Evolutionary conservation across 2,888 invertebrate species (phyloP), one percentile per base, ranked within the genome.

Genomic region (Eristalis arbustorum): DNA sequence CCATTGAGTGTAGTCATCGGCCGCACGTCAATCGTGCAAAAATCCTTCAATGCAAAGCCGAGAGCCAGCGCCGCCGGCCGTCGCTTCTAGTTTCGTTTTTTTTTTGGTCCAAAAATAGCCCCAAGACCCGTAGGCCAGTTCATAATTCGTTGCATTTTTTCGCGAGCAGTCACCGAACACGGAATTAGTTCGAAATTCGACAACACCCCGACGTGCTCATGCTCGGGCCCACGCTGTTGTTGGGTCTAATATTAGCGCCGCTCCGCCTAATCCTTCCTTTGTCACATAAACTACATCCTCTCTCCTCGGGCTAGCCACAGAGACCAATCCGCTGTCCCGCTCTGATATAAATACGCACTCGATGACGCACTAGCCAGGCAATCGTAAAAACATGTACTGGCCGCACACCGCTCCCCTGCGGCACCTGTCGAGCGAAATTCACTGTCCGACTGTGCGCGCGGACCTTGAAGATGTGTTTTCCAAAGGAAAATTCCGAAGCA

Each of bases 401-500:
- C 31, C 31, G 6, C 31, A 3, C 49, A 49, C 8, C 49, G 18
- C 49, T 18, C 18, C 49, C n/a, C 49, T 18, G 49, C 49, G 1
- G 49, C 8, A 49, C 49, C 49, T 49, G 49, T 49, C 18, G 2
- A 6, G 49, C 11, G 71, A 25, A 28, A 59, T 40, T 61, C n/a
- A 49, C 40, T 68, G 69, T 42, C 59, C 64, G 69, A 14, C 1
- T 5, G 49, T 4, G n/a, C 6, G n/a, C 6, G 42, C 66, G 42
- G 69, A 75, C 66, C 78, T 79, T 79, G 84, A 75, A 71, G 63
- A 59, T 13, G 28, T 71, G 22, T 76, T 68, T 72, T 72, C 72
- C 67, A 80, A 68, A 62, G 80, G 76, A 80, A 84, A 73, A 84
- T 77, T 80, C 76, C 73, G 71, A 68, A 61, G 72, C 37, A 71